These are phyloP conservation scores for Cydia amplana DNA, from an alignment of 1,140 invertebrate species.

Conservation along the genomic window DNA sequence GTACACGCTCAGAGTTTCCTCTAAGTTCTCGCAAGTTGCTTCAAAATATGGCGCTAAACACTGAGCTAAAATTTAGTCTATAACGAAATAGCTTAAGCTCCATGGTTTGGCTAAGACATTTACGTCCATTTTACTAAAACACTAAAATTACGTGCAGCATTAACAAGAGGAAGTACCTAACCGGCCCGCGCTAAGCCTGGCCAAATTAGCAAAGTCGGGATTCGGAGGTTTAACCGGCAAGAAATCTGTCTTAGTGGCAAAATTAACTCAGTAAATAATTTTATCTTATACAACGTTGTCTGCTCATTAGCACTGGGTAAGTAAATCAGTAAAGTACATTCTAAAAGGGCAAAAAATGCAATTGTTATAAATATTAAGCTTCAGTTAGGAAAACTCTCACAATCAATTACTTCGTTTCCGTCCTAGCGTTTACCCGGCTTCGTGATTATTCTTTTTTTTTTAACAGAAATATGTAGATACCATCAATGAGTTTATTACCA, in stretches of 20 bases:
- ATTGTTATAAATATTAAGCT: not conserved
- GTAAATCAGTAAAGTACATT: not conserved
- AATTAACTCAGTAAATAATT: constrained; percentile 32
- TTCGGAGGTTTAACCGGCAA: not conserved
- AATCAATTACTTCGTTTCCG: no score
- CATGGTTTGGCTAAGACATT: not conserved
- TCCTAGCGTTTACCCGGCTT: no score
- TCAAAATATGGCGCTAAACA: constrained; percentile 27
- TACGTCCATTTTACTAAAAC: not conserved
- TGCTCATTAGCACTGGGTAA: not conserved
- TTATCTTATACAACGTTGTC: not conserved
- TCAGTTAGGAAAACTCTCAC: not conserved
- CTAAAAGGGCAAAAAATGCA: no score
- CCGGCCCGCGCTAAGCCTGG: constrained; percentile 9
- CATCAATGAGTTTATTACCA: no score
- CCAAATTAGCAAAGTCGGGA: constrained; percentile 27
- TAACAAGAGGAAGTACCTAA: not conserved
- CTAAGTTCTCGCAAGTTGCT: constrained; percentile 24
- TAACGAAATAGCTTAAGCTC: not conserved
- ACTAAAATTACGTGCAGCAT: constrained; percentile 19
- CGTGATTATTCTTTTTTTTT: no score
- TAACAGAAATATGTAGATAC: no score
- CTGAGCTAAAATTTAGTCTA: not conserved
- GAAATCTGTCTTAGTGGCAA: constrained; percentile 16
- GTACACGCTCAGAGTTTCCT: not conserved